These are phyloP conservation scores for Cettia cetti DNA, from an alignment of 2,113 vertebrate genomes.

Conservation along the genomic window DNA sequence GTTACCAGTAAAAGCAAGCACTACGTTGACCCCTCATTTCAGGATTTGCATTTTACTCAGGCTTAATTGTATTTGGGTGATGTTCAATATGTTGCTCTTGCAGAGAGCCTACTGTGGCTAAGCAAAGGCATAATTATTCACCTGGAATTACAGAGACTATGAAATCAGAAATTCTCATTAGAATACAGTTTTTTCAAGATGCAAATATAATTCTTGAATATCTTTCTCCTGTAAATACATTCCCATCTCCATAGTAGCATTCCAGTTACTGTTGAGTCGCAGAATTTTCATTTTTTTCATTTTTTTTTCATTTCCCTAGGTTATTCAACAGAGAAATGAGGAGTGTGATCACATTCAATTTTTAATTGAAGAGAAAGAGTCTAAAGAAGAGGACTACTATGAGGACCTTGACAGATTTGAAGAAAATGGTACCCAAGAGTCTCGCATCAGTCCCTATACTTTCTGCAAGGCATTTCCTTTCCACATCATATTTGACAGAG, in stretches of 20 bases:
- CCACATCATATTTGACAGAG: conserved; percentile 96
- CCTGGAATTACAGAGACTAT: not conserved
- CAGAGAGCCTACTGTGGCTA: not conserved
- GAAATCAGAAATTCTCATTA: not conserved
- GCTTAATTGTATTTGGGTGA: not conserved
- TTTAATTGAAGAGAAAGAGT: conserved; percentile 97
- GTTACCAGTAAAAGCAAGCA: not conserved
- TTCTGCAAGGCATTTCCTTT: conserved; percentile 99
- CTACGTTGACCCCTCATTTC: not conserved
- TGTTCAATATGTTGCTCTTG: not conserved
- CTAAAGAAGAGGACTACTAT: conserved; percentile 93
- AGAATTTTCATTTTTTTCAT: not conserved
- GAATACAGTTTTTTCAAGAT: not conserved
- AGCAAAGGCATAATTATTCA: not conserved
- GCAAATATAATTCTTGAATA: not conserved
- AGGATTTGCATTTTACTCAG: not conserved
- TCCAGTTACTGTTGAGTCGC: not conserved
- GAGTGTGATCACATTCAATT: conserved; percentile 98
- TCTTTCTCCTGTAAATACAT: not conserved
- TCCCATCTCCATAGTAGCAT: not conserved
- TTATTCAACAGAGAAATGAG: conserved; percentile 94
- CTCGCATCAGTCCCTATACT: conserved; percentile 95
- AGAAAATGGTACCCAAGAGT: conserved; percentile 96
- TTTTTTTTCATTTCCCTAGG: conserved; percentile 68
- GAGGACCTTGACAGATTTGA: conserved; percentile 96